Conservation (phyloP, 2,113 vertebrate genomes). For the crab-eating macaque (Macaca fascicularis) region DNA sequence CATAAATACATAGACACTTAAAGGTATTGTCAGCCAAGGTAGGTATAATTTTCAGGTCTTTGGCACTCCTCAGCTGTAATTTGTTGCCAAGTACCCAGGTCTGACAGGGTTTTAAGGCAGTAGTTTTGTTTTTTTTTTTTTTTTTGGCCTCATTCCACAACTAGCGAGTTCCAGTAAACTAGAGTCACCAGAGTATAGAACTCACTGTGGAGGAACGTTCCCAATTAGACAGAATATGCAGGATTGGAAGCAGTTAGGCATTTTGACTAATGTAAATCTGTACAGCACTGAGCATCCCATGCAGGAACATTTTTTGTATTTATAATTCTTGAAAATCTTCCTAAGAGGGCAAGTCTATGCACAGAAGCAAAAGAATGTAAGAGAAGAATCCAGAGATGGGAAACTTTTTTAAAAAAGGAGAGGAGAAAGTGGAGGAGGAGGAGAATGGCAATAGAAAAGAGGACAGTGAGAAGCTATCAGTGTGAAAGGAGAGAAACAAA, state of each 20-base stretch:
- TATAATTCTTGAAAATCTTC: not conserved
- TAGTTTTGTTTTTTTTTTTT: not conserved
- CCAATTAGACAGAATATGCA: not conserved
- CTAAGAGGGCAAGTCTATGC: not conserved
- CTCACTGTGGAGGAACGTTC: not conserved
- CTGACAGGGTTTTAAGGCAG: not conserved
- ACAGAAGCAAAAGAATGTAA: not conserved
- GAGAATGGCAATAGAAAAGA: not conserved
- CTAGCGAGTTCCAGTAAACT: not conserved
- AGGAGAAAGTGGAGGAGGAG: no score
- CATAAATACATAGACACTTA: slow-evolving; percentile 4
- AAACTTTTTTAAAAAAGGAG: not conserved
- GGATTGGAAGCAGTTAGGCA: not conserved
- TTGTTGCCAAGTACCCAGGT: not conserved
- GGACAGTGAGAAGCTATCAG: not conserved
- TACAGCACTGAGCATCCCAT: not conserved
- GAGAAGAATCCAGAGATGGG: not conserved
- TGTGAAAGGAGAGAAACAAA: not conserved
- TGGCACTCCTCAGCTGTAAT: not conserved
- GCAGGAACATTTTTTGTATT: not conserved
- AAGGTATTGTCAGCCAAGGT: not conserved
- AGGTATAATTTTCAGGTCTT: not conserved
- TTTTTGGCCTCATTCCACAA: not conserved
- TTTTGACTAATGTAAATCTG: not conserved
- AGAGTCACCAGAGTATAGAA: not conserved